Evolutionary conservation across 2,113 vertebrate genomes (phyloP).

Genomic region (Periophthalmodon schlosseri): DNA sequence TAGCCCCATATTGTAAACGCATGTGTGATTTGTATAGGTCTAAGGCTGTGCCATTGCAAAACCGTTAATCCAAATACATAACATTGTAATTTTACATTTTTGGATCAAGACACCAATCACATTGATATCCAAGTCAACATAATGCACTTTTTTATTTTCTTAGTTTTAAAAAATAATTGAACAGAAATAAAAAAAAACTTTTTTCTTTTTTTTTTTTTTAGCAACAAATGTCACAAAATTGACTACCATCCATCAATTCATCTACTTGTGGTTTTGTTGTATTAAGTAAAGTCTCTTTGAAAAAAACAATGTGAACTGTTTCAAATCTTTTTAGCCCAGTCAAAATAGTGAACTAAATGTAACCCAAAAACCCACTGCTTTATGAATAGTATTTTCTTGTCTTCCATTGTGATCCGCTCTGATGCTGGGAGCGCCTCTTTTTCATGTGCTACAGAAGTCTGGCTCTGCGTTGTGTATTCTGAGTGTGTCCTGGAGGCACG

Average conservation of each 20-base stretch:
- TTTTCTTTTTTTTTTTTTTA: too few relatives aligned
- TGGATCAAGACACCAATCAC: too few relatives aligned
- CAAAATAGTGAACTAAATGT: not conserved
- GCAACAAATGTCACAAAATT: too few relatives aligned
- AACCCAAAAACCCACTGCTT: constrained; percentile 13
- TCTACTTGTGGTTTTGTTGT: not conserved
- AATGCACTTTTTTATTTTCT: too few relatives aligned
- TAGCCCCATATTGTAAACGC: not conserved
- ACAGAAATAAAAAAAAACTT: too few relatives aligned
- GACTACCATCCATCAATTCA: not conserved
- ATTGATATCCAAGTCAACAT: too few relatives aligned
- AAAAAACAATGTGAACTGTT: not conserved
- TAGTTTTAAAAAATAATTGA: too few relatives aligned
- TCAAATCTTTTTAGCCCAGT: not conserved
- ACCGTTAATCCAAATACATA: not conserved
- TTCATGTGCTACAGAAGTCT: constrained; percentile 2
- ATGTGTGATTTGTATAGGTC: not conserved
- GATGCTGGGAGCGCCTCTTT: not conserved
- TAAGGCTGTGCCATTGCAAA: not conserved
- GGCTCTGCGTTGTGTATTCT: constrained; percentile 15
- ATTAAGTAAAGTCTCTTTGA: not conserved
- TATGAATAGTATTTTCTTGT: constrained; percentile 20
- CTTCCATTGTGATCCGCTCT: constrained; percentile 14
- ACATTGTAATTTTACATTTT: not conserved
- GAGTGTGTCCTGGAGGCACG: constrained; percentile 39